Evolutionary conservation across 2,113 vertebrate genomes (phyloP), one percentile per base, ranked within the genome.

Genomic region (Amia ocellicauda): DNA sequence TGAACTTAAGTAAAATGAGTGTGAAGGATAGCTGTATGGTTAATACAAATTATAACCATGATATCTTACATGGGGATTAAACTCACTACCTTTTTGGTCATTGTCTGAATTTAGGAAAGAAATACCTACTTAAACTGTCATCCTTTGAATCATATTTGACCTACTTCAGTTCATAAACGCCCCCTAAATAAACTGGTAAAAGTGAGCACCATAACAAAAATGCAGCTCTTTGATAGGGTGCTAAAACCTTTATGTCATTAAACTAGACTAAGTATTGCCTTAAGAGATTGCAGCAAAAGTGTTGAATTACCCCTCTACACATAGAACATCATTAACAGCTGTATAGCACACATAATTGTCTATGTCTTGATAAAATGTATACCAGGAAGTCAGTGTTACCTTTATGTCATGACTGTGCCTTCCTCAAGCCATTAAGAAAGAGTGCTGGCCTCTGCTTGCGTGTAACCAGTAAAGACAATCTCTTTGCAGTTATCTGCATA

Each of bases 401-500:
- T 95, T 84, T 86, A 83, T 81, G 76, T 84, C 83, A 43, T 70
- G 88, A 80, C 88, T 84, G 83, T 88, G 88, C 85, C 86, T 89
- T 88, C 80, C 88, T 81, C 85, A 84, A 84, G 88, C 84, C 91
- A 91, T 92, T 95, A 95, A 91, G 92, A 91, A 84, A 92, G 89
- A 92, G 92, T 79, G 88, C 89, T 94, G 89, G 89, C 90, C 86
- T 94, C 90, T 82, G 92, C 91, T 95, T 93, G 91, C 81, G 75
- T 93, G 90, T 93, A 95, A 87, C 91, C 91, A 91, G 92, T 93
- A 93, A 94, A 92, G 89, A 93, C 91, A 93, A 94, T 79, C 88
- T 95, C 93, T 93, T 88, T 94, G 94, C 88, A 94, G 93, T 93
- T 91, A 93, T 95, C 93, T 98, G 90, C 88, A 88, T 93, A 88